Conservation (phyloP, 2,113 vertebrate species). For the Cyphomyrus discorhynchus region DNA sequence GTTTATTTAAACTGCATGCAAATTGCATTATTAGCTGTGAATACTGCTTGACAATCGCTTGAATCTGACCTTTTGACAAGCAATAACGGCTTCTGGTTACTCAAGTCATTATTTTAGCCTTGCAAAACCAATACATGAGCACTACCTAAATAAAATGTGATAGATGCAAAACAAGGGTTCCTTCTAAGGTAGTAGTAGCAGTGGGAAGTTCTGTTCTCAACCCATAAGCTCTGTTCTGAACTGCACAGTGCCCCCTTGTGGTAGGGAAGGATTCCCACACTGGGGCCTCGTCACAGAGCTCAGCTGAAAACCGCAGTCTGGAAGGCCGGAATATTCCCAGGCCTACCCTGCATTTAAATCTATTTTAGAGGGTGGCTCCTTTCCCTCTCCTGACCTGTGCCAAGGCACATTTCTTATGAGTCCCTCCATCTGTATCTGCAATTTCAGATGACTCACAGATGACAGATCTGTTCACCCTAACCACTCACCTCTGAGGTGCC, state of each 20-base stretch:
- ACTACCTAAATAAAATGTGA: not conserved
- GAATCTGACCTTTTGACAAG: not conserved
- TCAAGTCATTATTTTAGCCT: not conserved
- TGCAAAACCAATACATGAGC: not conserved
- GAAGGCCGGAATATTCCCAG: conserved; percentile 30
- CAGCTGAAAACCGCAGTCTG: conserved; percentile 4
- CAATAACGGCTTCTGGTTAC: not conserved
- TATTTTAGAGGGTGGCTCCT: conserved; percentile 56
- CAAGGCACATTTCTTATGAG: conserved; percentile 6
- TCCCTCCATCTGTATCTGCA: not conserved
- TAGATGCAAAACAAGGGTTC: not conserved
- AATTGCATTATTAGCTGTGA: not conserved
- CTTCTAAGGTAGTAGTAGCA: not conserved
- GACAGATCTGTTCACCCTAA: not conserved
- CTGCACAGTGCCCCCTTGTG: not conserved
- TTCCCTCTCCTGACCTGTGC: conserved; percentile 11
- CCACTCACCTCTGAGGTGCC: not conserved
- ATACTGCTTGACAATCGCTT: not conserved
- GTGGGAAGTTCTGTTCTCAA: not conserved
- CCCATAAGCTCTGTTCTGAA: not conserved
- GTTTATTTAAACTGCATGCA: not conserved
- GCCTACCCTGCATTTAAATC: conserved; percentile 65
- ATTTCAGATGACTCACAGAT: not conserved
- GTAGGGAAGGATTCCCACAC: not conserved
- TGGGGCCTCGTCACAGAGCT: not conserved